Base-by-base conservation (phyloP, 2,888 invertebrate genomes). In the Pammene fasciana region DNA sequence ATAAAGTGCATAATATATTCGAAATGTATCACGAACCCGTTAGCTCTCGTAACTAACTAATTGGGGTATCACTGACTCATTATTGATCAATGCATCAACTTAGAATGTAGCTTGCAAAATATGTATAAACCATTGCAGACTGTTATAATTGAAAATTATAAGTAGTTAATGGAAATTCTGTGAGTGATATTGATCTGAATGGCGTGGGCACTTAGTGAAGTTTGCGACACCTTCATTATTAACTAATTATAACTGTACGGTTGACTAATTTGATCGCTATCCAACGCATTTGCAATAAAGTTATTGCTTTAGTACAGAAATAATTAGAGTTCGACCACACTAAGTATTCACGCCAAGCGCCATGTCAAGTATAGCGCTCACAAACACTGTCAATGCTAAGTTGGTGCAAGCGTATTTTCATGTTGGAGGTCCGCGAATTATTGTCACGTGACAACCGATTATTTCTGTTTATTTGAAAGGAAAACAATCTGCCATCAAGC, bases 251-350 rank as follows among this genome's bases (percentile, higher is more conserved):
- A 72, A 71, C 76, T 71, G 78, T 80, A 80, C 79, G 77, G 75
- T 82, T 75, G 73, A 78, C 73, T 82, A 78, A 78, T 78, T 83
- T 76, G 85, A 84, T 85, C 76, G 78, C 78, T 82, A 85, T 86
- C 85, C 45, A n/a, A 14, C 2, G 26, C 34, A 46, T 57, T 67
- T 18, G 67, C 67, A 67, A 70, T 41, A 18, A 26, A 18, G 34
- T 46, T 56, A 65, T 66, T 48, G 26, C 26, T 57, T 57, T 26
- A 8, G 50, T 43, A 38, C 10, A 50, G 5, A 34, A 13, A 54
- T 50, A 38, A 41, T 52, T 26, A 26, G 10, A 10, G 14, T 36
- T 34, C 34, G 14, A 50, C 16, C 5, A 10, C 8, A n/a, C n/a
- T n/a, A n/a, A n/a, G n/a, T n/a, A n/a, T n/a, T n/a, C 43, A 26